phyloP scores from a whole-genome alignment of 92 coral and sea anemone genomes.

The Pocillopora grandis region DNA sequence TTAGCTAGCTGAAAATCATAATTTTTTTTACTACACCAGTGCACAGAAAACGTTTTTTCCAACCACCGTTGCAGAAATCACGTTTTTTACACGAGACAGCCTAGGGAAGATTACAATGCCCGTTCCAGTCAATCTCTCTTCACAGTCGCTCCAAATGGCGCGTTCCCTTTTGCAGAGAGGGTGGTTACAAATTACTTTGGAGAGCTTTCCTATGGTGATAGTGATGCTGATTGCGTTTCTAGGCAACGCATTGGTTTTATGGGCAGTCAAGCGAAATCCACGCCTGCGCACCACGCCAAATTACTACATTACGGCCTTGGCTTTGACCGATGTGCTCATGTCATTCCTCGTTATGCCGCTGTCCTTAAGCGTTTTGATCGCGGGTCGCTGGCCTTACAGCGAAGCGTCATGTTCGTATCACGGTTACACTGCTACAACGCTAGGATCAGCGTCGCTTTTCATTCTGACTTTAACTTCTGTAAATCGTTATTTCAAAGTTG shows the following conservation, averaged over 20 bases:
- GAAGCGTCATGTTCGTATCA: constrained; percentile 16
- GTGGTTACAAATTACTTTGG: neutral
- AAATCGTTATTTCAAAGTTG: constrained; percentile 31
- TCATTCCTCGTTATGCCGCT: constrained; percentile 32
- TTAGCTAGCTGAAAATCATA: too few relatives aligned
- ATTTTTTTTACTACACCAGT: too few relatives aligned
- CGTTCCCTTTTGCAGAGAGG: constrained; percentile 5
- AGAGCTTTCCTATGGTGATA: constrained; percentile 16
- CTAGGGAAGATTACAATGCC: neutral
- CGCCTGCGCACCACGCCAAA: constrained; percentile 27
- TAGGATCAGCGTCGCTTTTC: constrained; percentile 12
- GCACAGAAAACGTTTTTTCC: too few relatives aligned
- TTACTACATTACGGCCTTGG: constrained; percentile 26
- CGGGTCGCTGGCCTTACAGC: constrained; percentile 24
- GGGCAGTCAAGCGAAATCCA: constrained; percentile 10
- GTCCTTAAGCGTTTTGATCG: constrained; percentile 10
- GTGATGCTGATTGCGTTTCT: constrained; percentile 17
- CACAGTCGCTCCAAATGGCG: neutral
- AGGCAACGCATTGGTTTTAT: constrained; percentile 16
- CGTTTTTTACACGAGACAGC: too few relatives aligned
- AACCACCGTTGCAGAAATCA: too few relatives aligned
- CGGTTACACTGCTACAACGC: constrained; percentile 9
- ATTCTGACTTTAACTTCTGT: constrained; percentile 16
- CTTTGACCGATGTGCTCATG: constrained; percentile 19
- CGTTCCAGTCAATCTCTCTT: neutral